A percentile compares a stretch with the other conserved stretches of the same genome.
Evolutionary conservation across 2,113 vertebrate species (phyloP).

Genomic region (Formicarius rufipectus): DNA sequence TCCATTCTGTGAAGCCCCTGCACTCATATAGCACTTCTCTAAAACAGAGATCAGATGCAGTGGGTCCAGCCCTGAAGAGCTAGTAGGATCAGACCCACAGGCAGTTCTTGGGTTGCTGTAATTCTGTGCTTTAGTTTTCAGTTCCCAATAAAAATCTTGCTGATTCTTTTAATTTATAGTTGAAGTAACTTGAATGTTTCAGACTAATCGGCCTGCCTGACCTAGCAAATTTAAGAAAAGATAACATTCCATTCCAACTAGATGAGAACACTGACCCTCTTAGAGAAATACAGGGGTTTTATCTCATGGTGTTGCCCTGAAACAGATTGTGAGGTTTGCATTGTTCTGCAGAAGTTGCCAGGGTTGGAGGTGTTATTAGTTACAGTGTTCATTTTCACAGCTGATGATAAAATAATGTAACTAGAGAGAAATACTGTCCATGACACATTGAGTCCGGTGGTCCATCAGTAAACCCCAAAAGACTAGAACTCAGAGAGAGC

Average conservation of each 20-base stretch:
- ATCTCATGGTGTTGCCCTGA: background rate
- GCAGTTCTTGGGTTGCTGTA: background rate
- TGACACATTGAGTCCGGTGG: background rate
- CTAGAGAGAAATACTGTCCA: background rate
- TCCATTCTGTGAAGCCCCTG: background rate
- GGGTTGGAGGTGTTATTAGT: background rate
- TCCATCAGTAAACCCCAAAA: background rate
- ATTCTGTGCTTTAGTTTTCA: background rate
- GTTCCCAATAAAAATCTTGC: constrained; percentile 18
- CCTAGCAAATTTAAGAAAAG: background rate
- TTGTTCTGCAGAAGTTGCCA: background rate
- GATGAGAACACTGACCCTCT: background rate
- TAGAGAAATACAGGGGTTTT: background rate
- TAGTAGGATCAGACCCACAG: background rate
- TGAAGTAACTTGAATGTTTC: background rate
- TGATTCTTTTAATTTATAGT: constrained; percentile 35
- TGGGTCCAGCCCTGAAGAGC: background rate
- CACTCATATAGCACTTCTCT: background rate
- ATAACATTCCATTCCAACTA: constrained; percentile 13
- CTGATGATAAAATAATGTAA: background rate
- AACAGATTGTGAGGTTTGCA: background rate
- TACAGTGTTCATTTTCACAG: background rate
- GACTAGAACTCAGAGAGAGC: background rate
- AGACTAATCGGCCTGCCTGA: background rate
- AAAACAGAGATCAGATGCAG: background rate